Evolutionary conservation across 2,888 invertebrate genomes (phyloP).

Genomic region (Terebella lapidaria): DNA sequence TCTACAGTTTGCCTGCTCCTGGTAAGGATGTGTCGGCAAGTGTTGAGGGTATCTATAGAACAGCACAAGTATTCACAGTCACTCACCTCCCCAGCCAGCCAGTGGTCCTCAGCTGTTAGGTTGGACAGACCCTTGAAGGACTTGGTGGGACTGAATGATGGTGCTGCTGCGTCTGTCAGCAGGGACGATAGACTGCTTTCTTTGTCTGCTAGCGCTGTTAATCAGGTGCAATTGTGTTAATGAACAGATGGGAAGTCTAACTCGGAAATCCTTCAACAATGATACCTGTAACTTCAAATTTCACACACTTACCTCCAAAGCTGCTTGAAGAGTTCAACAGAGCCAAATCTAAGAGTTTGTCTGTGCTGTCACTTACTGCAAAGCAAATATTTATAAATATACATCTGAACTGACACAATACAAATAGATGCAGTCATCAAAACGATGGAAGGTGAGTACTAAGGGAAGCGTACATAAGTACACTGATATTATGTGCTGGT

Average conservation of each 20-base stretch:
- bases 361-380: conserved; percentile 21
- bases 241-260: too few species aligned
- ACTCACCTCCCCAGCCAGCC: conserved; percentile 73
- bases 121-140: not conserved
- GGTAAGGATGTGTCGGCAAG: too few species aligned
- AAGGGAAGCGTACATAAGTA: too few species aligned
- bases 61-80: too few species aligned
- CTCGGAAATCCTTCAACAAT: not conserved
- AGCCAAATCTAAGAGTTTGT: conserved; percentile 35
- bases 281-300: not conserved
- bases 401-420: too few species aligned
- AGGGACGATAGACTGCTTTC: not conserved
- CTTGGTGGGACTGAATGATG: not conserved
- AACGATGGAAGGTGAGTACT: too few species aligned
- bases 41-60: too few species aligned
- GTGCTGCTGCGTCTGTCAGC: not conserved
- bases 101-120: conserved; percentile 40
- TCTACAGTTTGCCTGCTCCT: too few species aligned
- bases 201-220: not conserved
- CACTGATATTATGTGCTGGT: too few species aligned
- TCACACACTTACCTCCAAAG: conserved; percentile 20
- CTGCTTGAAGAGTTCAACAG: conserved; percentile 28
- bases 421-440: too few species aligned
- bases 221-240: not conserved
- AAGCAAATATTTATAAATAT: too few species aligned